Conservation (phyloP, 2,797 vertebrate species). For the Discoglossus pictus region DNA sequence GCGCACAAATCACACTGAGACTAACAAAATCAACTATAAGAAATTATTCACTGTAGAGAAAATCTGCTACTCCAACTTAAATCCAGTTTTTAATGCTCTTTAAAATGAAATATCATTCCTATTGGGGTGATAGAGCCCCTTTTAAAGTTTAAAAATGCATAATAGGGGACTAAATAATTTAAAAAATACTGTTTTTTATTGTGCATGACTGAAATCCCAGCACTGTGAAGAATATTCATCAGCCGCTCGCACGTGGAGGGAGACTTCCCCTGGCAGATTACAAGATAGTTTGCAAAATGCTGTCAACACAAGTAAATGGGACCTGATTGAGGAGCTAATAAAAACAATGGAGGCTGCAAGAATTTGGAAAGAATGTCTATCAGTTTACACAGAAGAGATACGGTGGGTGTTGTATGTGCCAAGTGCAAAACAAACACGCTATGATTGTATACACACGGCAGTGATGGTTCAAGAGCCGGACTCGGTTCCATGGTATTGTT, state of each 20-base stretch:
- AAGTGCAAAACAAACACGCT: conserved; percentile 29
- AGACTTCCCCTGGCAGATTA: conserved; percentile 6
- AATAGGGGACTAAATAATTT: no score
- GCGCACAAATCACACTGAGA: no score
- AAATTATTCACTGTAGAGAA: no score
- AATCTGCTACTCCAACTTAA: no score
- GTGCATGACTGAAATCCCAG: no score
- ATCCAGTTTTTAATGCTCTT: no score
- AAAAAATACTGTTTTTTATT: no score
- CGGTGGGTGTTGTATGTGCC: conserved; percentile 1
- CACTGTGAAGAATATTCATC: no score
- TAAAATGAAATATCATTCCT: no score
- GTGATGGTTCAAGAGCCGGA: not conserved
- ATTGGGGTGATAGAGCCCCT: no score
- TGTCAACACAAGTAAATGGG: conserved; percentile 4
- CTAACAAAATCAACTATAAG: no score
- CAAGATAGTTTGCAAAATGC: conserved; percentile 18
- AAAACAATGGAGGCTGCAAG: conserved; percentile 21
- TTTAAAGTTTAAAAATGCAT: no score
- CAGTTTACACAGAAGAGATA: conserved; percentile 29
- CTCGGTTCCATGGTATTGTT: not conserved
- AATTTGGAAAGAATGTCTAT: conserved; percentile 39
- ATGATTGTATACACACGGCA: not conserved
- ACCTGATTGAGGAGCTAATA: conserved; percentile 3
- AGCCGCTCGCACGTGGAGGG: not conserved